Conservation (phyloP, 2,888 invertebrate genomes). For the Hybos culiciformis region DNA sequence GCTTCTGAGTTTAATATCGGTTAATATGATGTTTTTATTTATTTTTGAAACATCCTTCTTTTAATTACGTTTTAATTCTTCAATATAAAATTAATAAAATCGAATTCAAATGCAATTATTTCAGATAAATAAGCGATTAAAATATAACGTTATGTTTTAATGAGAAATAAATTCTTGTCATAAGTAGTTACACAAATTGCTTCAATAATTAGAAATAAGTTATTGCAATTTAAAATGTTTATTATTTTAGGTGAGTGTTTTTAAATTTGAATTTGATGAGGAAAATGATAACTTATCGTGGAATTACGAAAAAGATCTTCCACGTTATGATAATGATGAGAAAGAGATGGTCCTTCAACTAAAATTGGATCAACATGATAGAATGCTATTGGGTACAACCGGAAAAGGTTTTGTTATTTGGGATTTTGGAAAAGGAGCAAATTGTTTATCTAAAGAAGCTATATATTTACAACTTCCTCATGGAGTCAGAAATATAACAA, state of each 20-base stretch:
- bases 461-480: constrained; percentile 62
- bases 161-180: too few relatives aligned
- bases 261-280: constrained; percentile 21
- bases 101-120: too few relatives aligned
- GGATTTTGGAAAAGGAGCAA: constrained; percentile 48
- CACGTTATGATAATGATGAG: constrained; percentile 53
- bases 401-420: constrained; percentile 74
- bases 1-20: too few relatives aligned
- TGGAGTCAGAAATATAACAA: constrained; percentile 85
- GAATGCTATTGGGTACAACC: constrained; percentile 67
- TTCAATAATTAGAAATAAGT: too few relatives aligned
- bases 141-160: too few relatives aligned
- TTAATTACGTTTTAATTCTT: too few relatives aligned
- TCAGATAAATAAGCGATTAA: neutral
- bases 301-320: constrained; percentile 47
- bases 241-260: constrained; percentile 20
- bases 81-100: too few relatives aligned
- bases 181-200: too few relatives aligned
- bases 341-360: constrained; percentile 67
- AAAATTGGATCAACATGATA: constrained; percentile 68
- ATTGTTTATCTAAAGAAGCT: constrained; percentile 39
- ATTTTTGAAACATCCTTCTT: too few relatives aligned
- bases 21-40: too few relatives aligned
- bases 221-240: neutral
- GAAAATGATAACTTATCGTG: constrained; percentile 34